These are phyloP conservation scores for Pinctada fucata DNA, from an alignment of 2,888 invertebrate species.

Conservation along the genomic window DNA sequence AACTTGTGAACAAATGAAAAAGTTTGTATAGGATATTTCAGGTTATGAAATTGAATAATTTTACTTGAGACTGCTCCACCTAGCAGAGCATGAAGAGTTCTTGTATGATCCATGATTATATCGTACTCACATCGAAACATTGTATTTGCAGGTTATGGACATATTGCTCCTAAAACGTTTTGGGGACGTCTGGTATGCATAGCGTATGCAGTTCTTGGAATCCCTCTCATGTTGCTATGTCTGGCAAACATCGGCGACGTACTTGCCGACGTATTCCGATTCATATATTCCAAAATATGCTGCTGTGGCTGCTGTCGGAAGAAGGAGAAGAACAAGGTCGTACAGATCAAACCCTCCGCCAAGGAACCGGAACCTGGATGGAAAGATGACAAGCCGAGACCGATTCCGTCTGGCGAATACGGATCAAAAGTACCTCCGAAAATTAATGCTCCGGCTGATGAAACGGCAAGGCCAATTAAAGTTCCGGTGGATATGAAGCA, in stretches of 20 bases:
- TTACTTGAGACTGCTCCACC: too few species aligned
- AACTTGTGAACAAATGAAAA: too few species aligned
- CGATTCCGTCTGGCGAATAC: slow-evolving; percentile 46
- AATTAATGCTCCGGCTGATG: slow-evolving; percentile 38
- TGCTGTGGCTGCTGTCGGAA: slow-evolving; percentile 73
- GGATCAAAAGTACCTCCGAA: slow-evolving; percentile 50
- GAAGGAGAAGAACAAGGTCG: slow-evolving; percentile 57
- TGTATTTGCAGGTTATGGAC: slow-evolving; percentile 73
- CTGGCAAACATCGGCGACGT: slow-evolving; percentile 79
- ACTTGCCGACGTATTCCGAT: slow-evolving; percentile 79
- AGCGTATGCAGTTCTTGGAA: slow-evolving; percentile 77
- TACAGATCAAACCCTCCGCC: slow-evolving; percentile 55
- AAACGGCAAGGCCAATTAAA: slow-evolving; percentile 50
- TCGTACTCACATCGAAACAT: background rate
- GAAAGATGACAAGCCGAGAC: slow-evolving; percentile 56
- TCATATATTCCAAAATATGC: slow-evolving; percentile 77
- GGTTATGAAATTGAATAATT: too few species aligned
- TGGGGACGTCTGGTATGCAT: slow-evolving; percentile 77
- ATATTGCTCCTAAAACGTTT: slow-evolving; percentile 75
- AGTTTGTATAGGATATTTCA: too few species aligned
- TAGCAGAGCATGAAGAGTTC: too few species aligned
- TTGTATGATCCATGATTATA: too few species aligned
- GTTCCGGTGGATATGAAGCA: slow-evolving; percentile 59
- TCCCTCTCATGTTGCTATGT: slow-evolving; percentile 79
- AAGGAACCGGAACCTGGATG: slow-evolving; percentile 56